Conservation (phyloP, 2,113 vertebrate species). For the Chloropsis cyanopogon region DNA sequence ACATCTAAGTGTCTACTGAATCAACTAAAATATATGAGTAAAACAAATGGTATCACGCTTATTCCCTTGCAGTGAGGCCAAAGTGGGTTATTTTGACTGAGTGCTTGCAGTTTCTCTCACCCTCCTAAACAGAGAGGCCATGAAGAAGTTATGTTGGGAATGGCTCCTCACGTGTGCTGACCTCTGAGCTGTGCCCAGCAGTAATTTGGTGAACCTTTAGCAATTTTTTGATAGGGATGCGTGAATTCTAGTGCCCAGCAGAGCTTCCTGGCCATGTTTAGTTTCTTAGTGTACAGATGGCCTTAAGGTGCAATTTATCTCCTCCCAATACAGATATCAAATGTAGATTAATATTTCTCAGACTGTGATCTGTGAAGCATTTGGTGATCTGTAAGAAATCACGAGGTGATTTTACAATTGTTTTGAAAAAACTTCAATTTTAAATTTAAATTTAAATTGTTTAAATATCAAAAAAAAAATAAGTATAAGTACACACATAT, state of each 20-base stretch:
- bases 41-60: not conserved
- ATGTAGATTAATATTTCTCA: not conserved
- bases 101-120: not conserved
- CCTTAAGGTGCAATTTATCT: not conserved
- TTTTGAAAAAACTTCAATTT: not conserved
- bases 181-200: not conserved
- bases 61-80: not conserved
- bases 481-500: not conserved
- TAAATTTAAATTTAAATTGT: not conserved
- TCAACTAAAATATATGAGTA: not conserved
- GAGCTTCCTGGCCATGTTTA: not conserved
- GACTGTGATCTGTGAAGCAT: not conserved
- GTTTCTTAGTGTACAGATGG: not conserved
- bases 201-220: not conserved
- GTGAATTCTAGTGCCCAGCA: not conserved
- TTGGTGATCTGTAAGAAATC: constrained; percentile 19
- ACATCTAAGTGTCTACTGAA: not conserved
- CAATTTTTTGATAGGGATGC: not conserved
- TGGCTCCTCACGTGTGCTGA: not conserved
- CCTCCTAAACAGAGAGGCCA: not conserved
- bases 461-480: not conserved
- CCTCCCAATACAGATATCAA: not conserved
- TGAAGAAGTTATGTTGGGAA: not conserved
- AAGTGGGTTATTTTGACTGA: not conserved
- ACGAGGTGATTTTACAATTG: constrained; percentile 9